Conservation (phyloP, 2,888 invertebrate genomes). For the Eupithecia insigniata region DNA sequence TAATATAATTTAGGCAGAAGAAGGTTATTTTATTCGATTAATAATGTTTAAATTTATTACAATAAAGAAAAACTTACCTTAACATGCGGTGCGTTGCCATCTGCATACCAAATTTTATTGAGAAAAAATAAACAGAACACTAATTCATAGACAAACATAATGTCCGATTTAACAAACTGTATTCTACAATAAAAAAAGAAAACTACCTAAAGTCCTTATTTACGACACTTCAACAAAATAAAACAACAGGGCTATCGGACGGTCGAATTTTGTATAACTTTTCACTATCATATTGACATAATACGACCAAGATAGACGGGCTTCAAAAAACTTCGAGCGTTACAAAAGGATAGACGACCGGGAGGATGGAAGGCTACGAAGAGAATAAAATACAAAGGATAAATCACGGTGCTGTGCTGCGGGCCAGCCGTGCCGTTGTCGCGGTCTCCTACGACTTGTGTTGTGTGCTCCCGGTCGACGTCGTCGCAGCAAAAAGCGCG, state of each 20-base stretch:
- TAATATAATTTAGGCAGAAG: no score
- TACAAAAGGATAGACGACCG: conserved; percentile 56
- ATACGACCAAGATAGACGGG: conserved; percentile 46
- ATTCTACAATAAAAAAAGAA: conserved; percentile 42
- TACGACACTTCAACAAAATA: conserved; percentile 67
- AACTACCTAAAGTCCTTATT: conserved; percentile 42
- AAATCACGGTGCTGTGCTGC: conserved; percentile 60
- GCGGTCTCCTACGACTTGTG: conserved; percentile 49
- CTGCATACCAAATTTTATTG: conserved; percentile 65
- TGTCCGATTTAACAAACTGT: conserved; percentile 47
- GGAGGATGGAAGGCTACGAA: conserved; percentile 74
- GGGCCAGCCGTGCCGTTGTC: conserved; percentile 49
- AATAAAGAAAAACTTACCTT: conserved; percentile 65
- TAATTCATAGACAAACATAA: conserved; percentile 73
- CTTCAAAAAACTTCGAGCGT: conserved; percentile 52
- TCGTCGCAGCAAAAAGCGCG: conserved; percentile 40
- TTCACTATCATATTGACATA: conserved; percentile 73
- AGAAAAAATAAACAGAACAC: conserved; percentile 70
- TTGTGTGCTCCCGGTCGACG: conserved; percentile 45
- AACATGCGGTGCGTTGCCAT: conserved; percentile 61
- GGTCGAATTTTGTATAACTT: conserved; percentile 46
- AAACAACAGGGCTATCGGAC: conserved; percentile 62
- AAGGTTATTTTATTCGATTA: neutral
- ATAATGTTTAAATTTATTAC: neutral
- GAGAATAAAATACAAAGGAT: conserved; percentile 78